Percentiles rank a stretch among this genome's conserved stretches.
Conservation (phyloP, 1,140 invertebrate species). For the Plectrocnemia conspersa region DNA sequence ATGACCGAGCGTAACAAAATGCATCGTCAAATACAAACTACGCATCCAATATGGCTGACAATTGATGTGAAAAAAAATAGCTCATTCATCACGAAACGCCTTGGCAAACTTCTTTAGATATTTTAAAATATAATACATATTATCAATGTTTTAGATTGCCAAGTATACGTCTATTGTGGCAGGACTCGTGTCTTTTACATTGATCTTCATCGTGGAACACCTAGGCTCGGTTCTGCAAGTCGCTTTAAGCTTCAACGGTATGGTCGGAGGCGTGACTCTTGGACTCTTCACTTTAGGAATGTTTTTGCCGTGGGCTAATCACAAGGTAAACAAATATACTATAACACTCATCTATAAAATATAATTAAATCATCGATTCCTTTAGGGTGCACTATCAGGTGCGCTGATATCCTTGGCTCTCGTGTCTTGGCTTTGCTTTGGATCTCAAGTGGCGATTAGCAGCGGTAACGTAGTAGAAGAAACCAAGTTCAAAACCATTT, state of each 20-base stretch:
- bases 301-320: conserved; percentile 82
- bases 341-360: neutral
- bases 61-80: too few relatives aligned
- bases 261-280: conserved; percentile 80
- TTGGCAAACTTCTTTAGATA: too few relatives aligned
- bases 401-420: conserved; percentile 57
- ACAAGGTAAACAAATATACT: conserved; percentile 52
- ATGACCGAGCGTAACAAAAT: too few relatives aligned
- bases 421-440: conserved; percentile 70
- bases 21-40: too few relatives aligned
- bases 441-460: conserved; percentile 59
- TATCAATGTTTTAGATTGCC: conserved; percentile 46
- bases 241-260: conserved; percentile 81
- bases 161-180: conserved; percentile 47
- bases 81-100: too few relatives aligned
- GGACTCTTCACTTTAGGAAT: conserved; percentile 84
- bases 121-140: too few relatives aligned
- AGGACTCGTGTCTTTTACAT: conserved; percentile 50
- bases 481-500: conserved; percentile 45
- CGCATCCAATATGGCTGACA: too few relatives aligned
- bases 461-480: conserved; percentile 47
- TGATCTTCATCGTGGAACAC: conserved; percentile 74
- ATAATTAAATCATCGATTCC: neutral
- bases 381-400: conserved; percentile 60
- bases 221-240: conserved; percentile 79